Conservation (phyloP, 2,888 invertebrate genomes). For the Acanthacorydalis orientalis region DNA sequence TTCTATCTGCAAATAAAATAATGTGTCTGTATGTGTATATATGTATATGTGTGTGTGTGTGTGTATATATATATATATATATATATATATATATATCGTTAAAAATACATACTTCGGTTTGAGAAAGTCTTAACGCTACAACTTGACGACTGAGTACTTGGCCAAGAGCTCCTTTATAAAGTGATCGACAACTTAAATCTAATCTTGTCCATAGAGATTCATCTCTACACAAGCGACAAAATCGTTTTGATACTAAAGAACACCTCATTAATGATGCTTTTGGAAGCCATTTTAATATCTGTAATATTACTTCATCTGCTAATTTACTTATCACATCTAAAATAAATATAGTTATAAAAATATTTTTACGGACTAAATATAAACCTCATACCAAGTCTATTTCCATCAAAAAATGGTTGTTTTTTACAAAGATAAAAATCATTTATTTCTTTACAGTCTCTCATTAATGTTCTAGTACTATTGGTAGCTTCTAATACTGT, state of each 20-base stretch:
- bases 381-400: constrained; percentile 10
- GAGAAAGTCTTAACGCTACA: constrained; percentile 58
- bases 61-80: neutral
- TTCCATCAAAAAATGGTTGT: neutral
- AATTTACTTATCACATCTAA: constrained; percentile 53
- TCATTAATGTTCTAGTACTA: neutral
- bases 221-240: constrained; percentile 63
- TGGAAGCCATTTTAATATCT: constrained; percentile 68
- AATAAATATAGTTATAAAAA: constrained; percentile 23
- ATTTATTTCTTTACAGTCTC: neutral
- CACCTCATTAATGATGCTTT: constrained; percentile 55
- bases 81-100: neutral
- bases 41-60: too few species aligned
- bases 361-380: constrained; percentile 20
- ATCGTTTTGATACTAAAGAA: constrained; percentile 59
- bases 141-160: constrained; percentile 63
- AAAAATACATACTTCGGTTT: constrained; percentile 45
- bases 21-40: neutral
- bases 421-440: constrained; percentile 1
- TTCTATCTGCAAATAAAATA: constrained; percentile 21
- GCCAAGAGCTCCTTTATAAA: constrained; percentile 52
- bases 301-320: constrained; percentile 75
- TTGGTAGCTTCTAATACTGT: neutral
- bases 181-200: constrained; percentile 55
- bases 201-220: constrained; percentile 75